Percentiles rank a stretch among this genome's conserved stretches.
Evolutionary conservation across 2,888 invertebrate species (phyloP).

Genomic region (Nomada ferruginata): DNA sequence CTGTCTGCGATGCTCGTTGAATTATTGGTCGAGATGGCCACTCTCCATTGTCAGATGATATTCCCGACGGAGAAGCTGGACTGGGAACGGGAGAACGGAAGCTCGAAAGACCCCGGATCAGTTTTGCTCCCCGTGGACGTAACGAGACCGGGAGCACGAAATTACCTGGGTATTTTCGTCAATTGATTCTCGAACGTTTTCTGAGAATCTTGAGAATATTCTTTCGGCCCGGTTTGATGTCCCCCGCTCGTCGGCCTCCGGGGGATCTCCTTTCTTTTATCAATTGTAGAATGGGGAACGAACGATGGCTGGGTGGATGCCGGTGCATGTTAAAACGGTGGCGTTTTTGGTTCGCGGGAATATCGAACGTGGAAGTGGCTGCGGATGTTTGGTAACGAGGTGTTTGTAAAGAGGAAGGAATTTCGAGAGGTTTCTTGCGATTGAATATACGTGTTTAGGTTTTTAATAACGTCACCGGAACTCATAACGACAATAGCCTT

Average conservation of each 20-base stretch:
- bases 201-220: slow-evolving; percentile 12
- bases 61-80: slow-evolving; percentile 48
- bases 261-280: no score
- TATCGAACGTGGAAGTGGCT: not conserved
- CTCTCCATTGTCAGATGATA: slow-evolving; percentile 65
- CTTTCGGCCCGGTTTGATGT: slow-evolving; percentile 5
- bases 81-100: slow-evolving; percentile 8
- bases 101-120: slow-evolving; percentile 32
- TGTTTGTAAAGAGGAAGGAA: no score
- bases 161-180: slow-evolving; percentile 54
- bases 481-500: no score
- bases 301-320: no score
- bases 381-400: not conserved
- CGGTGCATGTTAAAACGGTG: not conserved
- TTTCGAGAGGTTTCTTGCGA: not conserved
- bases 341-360: not conserved
- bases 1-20: slow-evolving; percentile 56
- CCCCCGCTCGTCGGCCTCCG: no score
- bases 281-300: no score
- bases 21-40: slow-evolving; percentile 63
- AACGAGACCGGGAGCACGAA: slow-evolving; percentile 48
- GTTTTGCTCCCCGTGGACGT: slow-evolving; percentile 41
- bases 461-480: not conserved
- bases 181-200: slow-evolving; percentile 36
- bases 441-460: no score